Conservation (phyloP, 2,113 vertebrate genomes). For the Nesoenas mayeri region DNA sequence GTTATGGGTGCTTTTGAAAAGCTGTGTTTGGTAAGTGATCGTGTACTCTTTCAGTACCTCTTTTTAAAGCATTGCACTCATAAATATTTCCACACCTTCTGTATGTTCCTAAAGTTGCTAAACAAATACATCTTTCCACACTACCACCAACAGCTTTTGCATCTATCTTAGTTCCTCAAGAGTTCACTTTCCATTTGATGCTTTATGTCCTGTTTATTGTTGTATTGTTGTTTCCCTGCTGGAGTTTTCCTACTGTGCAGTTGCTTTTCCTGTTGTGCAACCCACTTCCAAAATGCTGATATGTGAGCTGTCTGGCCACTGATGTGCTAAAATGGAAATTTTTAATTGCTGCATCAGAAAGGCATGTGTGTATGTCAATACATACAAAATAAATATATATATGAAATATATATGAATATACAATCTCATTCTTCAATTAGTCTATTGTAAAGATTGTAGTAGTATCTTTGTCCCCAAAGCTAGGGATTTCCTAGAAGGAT, state of each 20-base stretch:
- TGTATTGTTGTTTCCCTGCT: conserved; percentile 18
- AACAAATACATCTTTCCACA: neutral
- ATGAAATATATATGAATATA: neutral
- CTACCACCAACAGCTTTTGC: neutral
- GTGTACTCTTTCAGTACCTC: neutral
- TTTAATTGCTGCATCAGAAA: neutral
- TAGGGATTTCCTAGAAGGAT: neutral
- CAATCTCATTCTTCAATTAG: neutral
- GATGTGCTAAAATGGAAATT: neutral
- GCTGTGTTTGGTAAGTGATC: neutral
- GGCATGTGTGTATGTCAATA: neutral
- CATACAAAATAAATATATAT: neutral
- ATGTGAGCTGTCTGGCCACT: neutral
- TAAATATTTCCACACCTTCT: neutral
- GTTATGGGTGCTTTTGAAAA: neutral
- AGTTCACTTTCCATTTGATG: neutral
- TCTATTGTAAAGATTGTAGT: neutral
- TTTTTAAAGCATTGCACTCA: neutral
- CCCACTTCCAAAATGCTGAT: neutral
- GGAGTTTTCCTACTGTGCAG: neutral
- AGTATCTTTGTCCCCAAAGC: neutral
- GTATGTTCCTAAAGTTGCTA: neutral
- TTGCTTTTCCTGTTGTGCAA: neutral
- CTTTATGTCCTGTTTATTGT: conserved; percentile 22
- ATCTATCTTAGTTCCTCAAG: neutral